These are phyloP conservation scores for Myotis pilosus DNA, from an alignment of 2,797 vertebrate genomes.

Conservation along the genomic window DNA sequence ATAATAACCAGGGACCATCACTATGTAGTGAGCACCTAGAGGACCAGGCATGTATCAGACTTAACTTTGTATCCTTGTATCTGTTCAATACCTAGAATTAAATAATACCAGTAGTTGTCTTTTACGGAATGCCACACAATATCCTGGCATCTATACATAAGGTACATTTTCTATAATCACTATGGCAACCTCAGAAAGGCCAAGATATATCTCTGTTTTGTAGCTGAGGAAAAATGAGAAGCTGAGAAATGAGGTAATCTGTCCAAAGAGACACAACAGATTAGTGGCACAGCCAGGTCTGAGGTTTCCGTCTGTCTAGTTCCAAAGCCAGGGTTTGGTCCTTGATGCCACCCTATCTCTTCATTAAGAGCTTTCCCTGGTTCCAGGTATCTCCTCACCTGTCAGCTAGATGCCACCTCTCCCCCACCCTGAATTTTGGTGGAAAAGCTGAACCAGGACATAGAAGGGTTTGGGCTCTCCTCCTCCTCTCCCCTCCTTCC, in stretches of 20 bases:
- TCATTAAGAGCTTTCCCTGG: background rate
- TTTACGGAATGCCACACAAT: background rate
- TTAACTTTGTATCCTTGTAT: background rate
- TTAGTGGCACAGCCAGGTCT: background rate
- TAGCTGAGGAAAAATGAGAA: background rate
- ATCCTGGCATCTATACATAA: background rate
- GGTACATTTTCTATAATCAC: background rate
- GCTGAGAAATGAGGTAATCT: background rate
- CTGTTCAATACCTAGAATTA: background rate
- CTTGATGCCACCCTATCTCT: background rate
- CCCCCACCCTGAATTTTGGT: background rate
- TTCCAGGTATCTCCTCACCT: background rate
- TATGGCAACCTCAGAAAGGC: background rate
- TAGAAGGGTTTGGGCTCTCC: background rate
- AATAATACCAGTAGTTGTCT: background rate
- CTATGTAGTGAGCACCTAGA: too few relatives aligned
- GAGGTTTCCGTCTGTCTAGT: background rate
- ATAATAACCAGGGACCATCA: background rate
- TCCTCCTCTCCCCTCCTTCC: background rate
- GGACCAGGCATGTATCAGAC: background rate
- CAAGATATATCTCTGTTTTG: background rate
- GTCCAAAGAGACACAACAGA: background rate
- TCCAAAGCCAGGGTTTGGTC: background rate
- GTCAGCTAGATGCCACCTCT: background rate
- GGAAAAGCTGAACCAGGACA: background rate